Evolutionary conservation across 2,888 invertebrate genomes (phyloP).

Genomic region (Strigamia transsilvanica): DNA sequence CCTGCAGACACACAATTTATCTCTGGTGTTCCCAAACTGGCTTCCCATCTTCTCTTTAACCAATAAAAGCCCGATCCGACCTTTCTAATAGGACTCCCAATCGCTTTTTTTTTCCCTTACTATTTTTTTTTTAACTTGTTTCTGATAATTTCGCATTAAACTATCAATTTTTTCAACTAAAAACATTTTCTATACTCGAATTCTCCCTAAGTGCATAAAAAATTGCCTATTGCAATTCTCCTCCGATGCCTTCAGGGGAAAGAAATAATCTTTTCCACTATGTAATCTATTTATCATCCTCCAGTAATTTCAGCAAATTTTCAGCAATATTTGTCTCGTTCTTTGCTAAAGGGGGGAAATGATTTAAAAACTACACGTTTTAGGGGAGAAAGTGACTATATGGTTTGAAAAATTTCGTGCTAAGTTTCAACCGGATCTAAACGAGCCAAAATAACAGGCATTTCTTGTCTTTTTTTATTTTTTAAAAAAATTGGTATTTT

Average conservation of each 20-base stretch:
- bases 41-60: conserved; percentile 36
- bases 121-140: too few relatives aligned
- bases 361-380: conserved; percentile 48
- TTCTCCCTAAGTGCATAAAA: conserved; percentile 39
- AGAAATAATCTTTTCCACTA: conserved; percentile 44
- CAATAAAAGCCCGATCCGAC: conserved; percentile 11
- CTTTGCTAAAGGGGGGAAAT: conserved; percentile 36
- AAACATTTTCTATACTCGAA: not conserved
- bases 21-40: conserved; percentile 17
- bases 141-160: not conserved
- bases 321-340: conserved; percentile 49
- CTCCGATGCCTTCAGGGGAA: conserved; percentile 12
- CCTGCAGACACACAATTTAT: conserved; percentile 42
- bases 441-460: conserved; percentile 30
- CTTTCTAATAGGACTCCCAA: not conserved
- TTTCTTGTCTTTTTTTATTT: not conserved
- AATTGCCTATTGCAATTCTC: conserved; percentile 9
- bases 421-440: conserved; percentile 27
- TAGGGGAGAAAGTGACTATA: conserved; percentile 30
- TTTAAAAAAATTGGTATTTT: not conserved
- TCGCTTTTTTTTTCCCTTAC: not conserved
- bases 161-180: not conserved
- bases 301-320: conserved; percentile 48
- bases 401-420: conserved; percentile 42
- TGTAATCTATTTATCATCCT: conserved; percentile 49